Evolutionary conservation across 2,113 vertebrate genomes (phyloP), one percentile per base, ranked within the genome.

Genomic region (Aldabrachelys gigantea): DNA sequence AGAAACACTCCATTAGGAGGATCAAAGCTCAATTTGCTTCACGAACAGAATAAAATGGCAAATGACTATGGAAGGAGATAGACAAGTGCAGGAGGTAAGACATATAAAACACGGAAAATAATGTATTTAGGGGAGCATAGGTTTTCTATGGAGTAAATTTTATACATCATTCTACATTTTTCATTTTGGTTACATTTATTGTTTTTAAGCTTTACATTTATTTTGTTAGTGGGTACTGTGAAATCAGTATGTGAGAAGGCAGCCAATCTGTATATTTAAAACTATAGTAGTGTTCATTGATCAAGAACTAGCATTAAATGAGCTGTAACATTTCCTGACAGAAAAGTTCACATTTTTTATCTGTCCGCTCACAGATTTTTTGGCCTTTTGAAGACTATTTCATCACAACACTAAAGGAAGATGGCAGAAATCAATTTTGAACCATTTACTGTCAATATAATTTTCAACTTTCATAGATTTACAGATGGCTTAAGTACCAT

Each of bases 391-490:
- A 19, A 17, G 17, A 72, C 86, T 80, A 19, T 57, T 87, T 94
- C 86, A 88, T 84, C 50, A 13, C 47, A 41, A 82, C 83, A 81
- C 47, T 89, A 82, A 85, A 84, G 53, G 82, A 89, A 72, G 87
- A 88, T 91, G 83, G 80, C 84, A 94, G 87, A 89, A 96, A 94
- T 96, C 93, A 94, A 94, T 96, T 89, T 56, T 76, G 93, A 78
- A 90, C 82, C 69, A 79, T 89, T 93, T 82, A 38, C 53, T 91
- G 76, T 93, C 95, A 72, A 93, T 96, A 88, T 85, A 88, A 96
- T 86, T 94, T 90, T 91, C 83, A 89, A 83, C 75, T 75, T 94
- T 91, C 90, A 91, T 89, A 94, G 91, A 94, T 79, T 91, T 94
- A 92, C 91, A 78, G 82, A 87, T 91, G 84, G 85, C 86, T 93